phyloP scores from a whole-genome alignment of 2,797 vertebrate species.

The Geotria australis region DNA sequence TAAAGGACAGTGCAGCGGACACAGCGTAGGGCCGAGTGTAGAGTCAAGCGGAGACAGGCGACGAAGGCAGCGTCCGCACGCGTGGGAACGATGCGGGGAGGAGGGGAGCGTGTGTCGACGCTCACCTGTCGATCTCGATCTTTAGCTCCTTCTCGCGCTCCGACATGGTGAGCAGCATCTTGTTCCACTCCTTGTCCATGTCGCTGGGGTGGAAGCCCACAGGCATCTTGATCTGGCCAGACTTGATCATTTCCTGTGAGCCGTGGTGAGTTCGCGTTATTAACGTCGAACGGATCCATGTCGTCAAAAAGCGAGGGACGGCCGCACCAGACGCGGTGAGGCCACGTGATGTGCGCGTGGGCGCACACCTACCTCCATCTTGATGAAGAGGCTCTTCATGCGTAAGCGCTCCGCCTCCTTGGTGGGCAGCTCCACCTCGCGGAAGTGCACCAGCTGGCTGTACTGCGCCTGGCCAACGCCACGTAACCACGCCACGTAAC shows the following conservation, averaged over 20 bases:
- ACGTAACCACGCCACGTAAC: too few species aligned
- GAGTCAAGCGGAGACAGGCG: too few species aligned
- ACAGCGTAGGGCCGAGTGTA: too few species aligned
- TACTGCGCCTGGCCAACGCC: constrained; percentile 52
- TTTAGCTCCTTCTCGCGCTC: constrained; percentile 70
- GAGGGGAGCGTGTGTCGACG: too few species aligned
- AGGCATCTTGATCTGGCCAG: constrained; percentile 69
- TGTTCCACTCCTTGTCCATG: constrained; percentile 86
- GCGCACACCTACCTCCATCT: constrained; percentile 33
- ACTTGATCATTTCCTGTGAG: constrained; percentile 67
- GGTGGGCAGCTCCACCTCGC: constrained; percentile 69
- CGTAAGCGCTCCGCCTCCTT: constrained; percentile 58
- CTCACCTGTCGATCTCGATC: constrained; percentile 61
- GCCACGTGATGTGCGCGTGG: neutral
- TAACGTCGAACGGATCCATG: too few species aligned
- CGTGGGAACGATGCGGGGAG: too few species aligned
- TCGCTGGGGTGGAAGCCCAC: constrained; percentile 74
- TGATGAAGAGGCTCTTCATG: constrained; percentile 58
- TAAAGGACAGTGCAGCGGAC: too few species aligned
- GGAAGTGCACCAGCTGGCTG: constrained; percentile 96
- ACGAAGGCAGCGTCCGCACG: too few species aligned
- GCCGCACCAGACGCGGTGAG: too few species aligned
- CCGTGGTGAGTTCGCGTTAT: neutral
- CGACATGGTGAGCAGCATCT: constrained; percentile 89
- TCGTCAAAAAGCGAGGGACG: too few species aligned